These are phyloP conservation scores for Salvelinus namaycush DNA, from an alignment of 2,113 vertebrate genomes.

Conservation along the genomic window DNA sequence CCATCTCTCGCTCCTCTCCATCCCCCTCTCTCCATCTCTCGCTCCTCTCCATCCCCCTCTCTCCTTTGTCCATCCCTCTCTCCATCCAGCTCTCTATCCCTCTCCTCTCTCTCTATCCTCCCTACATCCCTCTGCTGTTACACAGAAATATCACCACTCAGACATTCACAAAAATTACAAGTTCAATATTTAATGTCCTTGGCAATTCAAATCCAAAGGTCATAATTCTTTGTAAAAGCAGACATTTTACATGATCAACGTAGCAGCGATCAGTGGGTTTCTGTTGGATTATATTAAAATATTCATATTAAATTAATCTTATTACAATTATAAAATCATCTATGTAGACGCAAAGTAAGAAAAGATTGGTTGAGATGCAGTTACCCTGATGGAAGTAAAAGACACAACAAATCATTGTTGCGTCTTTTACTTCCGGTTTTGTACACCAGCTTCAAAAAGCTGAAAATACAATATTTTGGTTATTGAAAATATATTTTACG, in stretches of 20 bases:
- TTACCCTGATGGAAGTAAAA: not conserved
- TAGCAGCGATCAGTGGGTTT: not conserved
- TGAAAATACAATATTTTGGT: not conserved
- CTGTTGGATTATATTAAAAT: not conserved
- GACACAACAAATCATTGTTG: too few relatives aligned
- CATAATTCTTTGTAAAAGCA: constrained; percentile 30
- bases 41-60: too few relatives aligned
- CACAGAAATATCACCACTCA: constrained; percentile 49
- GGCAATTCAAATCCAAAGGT: constrained; percentile 13
- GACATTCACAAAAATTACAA: constrained; percentile 35
- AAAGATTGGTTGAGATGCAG: not conserved
- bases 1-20: too few relatives aligned
- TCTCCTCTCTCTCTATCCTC: not conserved
- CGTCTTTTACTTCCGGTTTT: too few relatives aligned
- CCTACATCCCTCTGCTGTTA: constrained; percentile 31
- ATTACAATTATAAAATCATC: not conserved
- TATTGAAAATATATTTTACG: too few relatives aligned
- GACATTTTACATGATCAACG: constrained; percentile 13
- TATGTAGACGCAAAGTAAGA: too few relatives aligned
- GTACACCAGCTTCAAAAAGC: not conserved
- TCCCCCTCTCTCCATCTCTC: too few relatives aligned
- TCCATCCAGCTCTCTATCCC: too few relatives aligned
- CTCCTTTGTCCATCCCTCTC: too few relatives aligned
- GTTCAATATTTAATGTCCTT: constrained; percentile 52
- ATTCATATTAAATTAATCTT: too few relatives aligned